These are phyloP conservation scores for Diaprepes abbreviatus DNA, from an alignment of 2,888 invertebrate genomes.

Conservation along the genomic window DNA sequence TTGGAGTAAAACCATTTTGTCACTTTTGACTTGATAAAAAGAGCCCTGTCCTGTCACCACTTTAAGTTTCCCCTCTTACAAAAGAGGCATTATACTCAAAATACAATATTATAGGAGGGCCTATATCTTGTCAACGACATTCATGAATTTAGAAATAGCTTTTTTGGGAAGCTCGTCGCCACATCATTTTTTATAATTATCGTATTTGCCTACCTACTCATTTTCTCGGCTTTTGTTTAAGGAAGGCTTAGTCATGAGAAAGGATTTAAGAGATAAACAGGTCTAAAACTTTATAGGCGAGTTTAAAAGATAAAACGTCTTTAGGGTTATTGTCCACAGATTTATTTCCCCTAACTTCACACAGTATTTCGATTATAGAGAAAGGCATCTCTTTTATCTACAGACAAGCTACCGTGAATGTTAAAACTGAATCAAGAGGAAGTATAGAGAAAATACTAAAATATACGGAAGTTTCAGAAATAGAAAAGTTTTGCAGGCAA, in stretches of 20 bases:
- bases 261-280: not conserved
- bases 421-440: too few species aligned
- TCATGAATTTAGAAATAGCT: conserved; percentile 34
- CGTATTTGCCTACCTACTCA: conserved; percentile 18
- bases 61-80: not conserved
- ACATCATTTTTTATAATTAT: conserved; percentile 39
- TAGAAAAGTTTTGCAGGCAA: too few species aligned
- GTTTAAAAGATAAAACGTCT: not conserved
- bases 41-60: conserved; percentile 5
- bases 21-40: not conserved
- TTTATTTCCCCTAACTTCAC: too few species aligned
- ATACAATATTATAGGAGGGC: conserved; percentile 21
- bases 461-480: too few species aligned
- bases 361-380: too few species aligned
- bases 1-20: not conserved
- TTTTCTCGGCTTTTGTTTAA: conserved; percentile 30
- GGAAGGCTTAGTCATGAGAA: not conserved
- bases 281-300: not conserved
- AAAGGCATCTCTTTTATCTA: too few species aligned
- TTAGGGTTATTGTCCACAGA: not conserved
- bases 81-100: conserved; percentile 10
- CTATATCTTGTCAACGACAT: conserved; percentile 28
- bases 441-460: too few species aligned
- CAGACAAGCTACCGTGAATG: too few species aligned
- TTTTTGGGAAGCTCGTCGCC: conserved; percentile 16